Conservation (phyloP, 1,140 invertebrate genomes). For the Lucilia sericata region DNA sequence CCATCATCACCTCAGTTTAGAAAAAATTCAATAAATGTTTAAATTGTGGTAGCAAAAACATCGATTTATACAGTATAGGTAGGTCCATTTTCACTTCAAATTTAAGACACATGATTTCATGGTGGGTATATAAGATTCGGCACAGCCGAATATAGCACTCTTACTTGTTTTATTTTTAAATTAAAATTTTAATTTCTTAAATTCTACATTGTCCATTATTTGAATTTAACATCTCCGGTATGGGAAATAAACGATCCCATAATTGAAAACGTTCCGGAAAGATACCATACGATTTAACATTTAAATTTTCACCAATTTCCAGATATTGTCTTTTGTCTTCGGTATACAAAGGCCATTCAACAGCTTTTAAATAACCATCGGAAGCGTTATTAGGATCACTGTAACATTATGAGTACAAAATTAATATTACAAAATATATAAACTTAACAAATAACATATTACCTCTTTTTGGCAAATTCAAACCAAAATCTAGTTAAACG, state of each 20-base stretch:
- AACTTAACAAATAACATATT: slow-evolving; percentile 22
- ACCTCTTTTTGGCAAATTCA: slow-evolving; percentile 70
- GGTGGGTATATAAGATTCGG: no score
- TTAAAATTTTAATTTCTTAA: background rate
- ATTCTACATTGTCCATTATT: slow-evolving; percentile 1
- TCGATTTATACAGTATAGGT: no score
- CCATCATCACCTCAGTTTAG: no score
- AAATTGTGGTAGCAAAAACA: no score
- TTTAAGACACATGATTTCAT: no score
- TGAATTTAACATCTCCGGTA: slow-evolving; percentile 7
- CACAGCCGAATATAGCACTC: no score
- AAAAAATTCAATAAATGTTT: no score
- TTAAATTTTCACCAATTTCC: slow-evolving; percentile 68
- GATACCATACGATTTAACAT: slow-evolving; percentile 68
- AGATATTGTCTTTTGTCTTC: slow-evolving; percentile 69
- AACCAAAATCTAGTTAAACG: slow-evolving; percentile 69
- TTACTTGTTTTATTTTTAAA: no score
- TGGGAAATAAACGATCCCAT: slow-evolving; percentile 72
- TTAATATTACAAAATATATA: background rate
- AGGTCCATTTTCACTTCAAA: no score
- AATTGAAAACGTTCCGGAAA: slow-evolving; percentile 69
- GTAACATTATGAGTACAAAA: background rate
- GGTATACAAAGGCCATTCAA: slow-evolving; percentile 69
- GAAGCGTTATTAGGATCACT: slow-evolving; percentile 57
- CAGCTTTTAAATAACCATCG: slow-evolving; percentile 56